Evolutionary conservation across 2,113 vertebrate genomes (phyloP).

Genomic region (rat (Rattus norvegicus)): DNA sequence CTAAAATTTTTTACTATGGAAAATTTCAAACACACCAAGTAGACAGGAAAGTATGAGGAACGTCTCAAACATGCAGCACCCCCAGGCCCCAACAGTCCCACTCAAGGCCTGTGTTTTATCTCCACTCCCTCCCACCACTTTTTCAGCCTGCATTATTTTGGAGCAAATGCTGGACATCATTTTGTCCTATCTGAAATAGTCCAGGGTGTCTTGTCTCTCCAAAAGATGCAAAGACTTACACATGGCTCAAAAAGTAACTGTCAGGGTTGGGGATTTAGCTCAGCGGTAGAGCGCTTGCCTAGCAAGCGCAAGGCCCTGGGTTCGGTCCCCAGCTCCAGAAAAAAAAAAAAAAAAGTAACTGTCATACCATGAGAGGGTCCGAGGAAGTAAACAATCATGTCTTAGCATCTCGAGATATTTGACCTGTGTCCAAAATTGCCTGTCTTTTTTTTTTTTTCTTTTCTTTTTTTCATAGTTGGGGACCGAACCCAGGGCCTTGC

Average conservation of each 20-base stretch:
- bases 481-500: no score
- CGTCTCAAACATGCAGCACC: background rate
- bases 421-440: background rate
- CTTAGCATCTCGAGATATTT: background rate
- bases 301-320: no score
- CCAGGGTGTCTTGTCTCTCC: constrained; percentile 5
- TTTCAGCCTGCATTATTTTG: constrained; percentile 1
- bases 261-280: no score
- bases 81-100: background rate
- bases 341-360: background rate
- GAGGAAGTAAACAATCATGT: background rate
- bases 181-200: constrained; percentile 23
- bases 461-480: no score
- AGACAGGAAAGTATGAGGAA: background rate
- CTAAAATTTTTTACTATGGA: background rate
- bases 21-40: background rate
- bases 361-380: background rate
- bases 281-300: no score
- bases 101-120: background rate
- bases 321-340: no score
- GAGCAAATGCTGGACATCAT: constrained; percentile 6
- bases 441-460: background rate
- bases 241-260: background rate
- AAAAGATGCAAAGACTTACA: constrained; percentile 2
- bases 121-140: background rate